Percentiles rank a stretch among this genome's conserved stretches.
Conservation (phyloP, 2,888 invertebrate species). For the Sphaerophoria taeniata region DNA sequence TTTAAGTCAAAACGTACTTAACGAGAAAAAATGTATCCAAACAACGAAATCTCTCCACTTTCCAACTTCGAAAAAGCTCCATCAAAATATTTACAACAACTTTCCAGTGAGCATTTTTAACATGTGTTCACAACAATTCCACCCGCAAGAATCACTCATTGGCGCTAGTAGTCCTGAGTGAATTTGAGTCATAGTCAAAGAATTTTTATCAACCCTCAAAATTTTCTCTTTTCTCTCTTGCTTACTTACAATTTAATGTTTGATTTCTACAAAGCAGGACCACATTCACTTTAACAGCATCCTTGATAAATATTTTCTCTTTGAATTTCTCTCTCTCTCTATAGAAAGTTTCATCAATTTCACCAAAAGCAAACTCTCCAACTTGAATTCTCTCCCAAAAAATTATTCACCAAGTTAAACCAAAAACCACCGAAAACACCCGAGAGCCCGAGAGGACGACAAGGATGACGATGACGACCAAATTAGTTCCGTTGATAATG, state of each 20-base stretch:
- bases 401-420: not conserved
- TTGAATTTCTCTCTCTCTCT: not conserved
- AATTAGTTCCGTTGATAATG: constrained; percentile 75
- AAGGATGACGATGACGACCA: constrained; percentile 53
- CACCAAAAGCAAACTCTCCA: constrained; percentile 45
- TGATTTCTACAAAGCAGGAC: not conserved
- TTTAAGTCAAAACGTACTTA: no score
- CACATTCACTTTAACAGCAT: constrained; percentile 2
- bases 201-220: not conserved
- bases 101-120: constrained; percentile 34
- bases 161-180: constrained; percentile 48
- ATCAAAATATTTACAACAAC: not conserved
- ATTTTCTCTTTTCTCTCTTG: not conserved
- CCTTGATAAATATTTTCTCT: not conserved
- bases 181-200: constrained; percentile 19
- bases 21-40: no score
- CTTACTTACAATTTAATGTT: not conserved
- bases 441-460: constrained; percentile 49
- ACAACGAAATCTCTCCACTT: no score
- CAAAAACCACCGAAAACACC: constrained; percentile 70
- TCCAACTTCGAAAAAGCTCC: constrained; percentile 22
- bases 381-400: constrained; percentile 18
- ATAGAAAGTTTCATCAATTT: constrained; percentile 27
- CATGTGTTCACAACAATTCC: constrained; percentile 10
- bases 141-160: constrained; percentile 27